phyloP scores from a whole-genome alignment of 2,113 vertebrate genomes.

The Apteryx mantelli region DNA sequence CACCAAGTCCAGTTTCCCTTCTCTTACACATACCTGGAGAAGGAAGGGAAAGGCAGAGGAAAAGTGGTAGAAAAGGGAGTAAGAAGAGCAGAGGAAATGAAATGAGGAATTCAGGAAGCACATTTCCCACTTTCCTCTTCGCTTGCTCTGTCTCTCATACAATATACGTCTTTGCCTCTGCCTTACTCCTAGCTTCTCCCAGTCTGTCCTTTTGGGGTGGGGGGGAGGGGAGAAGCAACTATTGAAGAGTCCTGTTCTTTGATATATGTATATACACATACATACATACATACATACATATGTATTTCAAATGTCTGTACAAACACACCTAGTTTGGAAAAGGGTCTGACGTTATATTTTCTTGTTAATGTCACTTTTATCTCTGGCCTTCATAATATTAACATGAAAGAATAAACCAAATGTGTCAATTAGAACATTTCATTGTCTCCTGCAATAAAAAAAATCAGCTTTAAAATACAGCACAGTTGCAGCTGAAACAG shows the following conservation, averaged over 20 bases:
- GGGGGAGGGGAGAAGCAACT: neutral
- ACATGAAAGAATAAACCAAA: neutral
- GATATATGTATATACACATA: too few relatives aligned
- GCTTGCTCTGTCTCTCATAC: neutral
- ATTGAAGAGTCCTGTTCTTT: neutral
- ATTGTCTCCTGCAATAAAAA: neutral
- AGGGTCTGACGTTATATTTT: neutral
- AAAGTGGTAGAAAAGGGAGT: neutral
- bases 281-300: neutral
- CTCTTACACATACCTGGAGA: neutral
- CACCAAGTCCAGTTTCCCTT: neutral
- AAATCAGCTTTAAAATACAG: neutral
- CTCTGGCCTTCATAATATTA: neutral
- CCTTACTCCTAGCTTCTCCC: neutral
- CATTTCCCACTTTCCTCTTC: neutral
- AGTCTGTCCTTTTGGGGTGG: neutral
- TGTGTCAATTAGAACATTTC: neutral
- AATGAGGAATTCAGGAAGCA: neutral
- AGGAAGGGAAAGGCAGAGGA: neutral
- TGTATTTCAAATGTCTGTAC: neutral
- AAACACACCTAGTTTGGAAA: neutral
- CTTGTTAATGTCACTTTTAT: neutral
- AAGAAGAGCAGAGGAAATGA: neutral
- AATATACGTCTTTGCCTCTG: neutral
- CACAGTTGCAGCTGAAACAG: neutral